phyloP scores from a whole-genome alignment of 2,888 invertebrate genomes.

The Philopedon plagiatum region DNA sequence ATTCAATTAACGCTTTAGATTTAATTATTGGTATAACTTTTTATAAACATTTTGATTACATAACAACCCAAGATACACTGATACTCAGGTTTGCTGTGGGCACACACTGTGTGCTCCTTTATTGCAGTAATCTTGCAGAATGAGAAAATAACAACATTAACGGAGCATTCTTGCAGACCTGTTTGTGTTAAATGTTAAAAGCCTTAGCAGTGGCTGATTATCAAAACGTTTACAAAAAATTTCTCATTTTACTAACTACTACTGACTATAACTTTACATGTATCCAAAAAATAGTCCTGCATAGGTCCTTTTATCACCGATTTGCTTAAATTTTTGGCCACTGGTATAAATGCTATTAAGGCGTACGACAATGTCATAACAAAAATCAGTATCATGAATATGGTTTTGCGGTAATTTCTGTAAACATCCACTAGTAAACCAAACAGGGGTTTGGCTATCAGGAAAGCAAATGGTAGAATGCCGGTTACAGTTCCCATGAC shows the following conservation, averaged over 20 bases:
- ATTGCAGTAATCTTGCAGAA: too few species aligned
- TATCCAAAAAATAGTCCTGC: constrained; percentile 58
- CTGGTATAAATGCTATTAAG: constrained; percentile 79
- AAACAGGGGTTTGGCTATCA: constrained; percentile 82
- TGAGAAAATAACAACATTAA: too few species aligned
- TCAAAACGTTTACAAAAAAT: constrained; percentile 28
- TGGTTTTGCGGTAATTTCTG: constrained; percentile 77
- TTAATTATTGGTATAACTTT: neutral
- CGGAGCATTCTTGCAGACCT: too few species aligned
- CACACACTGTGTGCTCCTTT: too few species aligned
- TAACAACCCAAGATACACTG: neutral
- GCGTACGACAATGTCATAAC: constrained; percentile 79
- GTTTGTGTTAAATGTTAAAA: too few species aligned
- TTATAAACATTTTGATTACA: constrained; percentile 3
- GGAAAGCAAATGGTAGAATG: constrained; percentile 82
- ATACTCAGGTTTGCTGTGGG: too few species aligned
- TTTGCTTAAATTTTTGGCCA: constrained; percentile 48
- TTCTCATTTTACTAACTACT: constrained; percentile 41
- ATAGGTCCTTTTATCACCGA: constrained; percentile 55
- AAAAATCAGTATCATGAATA: constrained; percentile 78
- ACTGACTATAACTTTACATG: constrained; percentile 67
- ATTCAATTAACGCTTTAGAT: neutral
- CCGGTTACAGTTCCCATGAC: constrained; percentile 85
- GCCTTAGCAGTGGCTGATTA: neutral
- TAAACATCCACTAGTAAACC: constrained; percentile 84